These are phyloP conservation scores for human DNA, from an alignment of 2,113 vertebrate species.

Conservation along the genomic window DNA sequence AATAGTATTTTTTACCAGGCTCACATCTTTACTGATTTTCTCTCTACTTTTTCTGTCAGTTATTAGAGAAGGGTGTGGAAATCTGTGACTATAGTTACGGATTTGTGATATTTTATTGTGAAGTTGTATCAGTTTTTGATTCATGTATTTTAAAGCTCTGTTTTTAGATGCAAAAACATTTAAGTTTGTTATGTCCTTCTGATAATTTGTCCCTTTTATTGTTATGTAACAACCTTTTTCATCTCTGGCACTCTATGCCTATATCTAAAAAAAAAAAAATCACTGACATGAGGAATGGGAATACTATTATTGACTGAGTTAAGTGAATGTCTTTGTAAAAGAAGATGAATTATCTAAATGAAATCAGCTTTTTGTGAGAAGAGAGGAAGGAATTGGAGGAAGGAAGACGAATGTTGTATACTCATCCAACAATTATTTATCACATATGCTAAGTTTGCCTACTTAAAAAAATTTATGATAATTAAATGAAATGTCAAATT, in stretches of 20 bases:
- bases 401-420: background rate
- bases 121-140: background rate
- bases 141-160: background rate
- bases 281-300: background rate
- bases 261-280: background rate
- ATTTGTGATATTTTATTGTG: background rate
- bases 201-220: background rate
- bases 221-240: background rate
- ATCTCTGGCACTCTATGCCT: background rate
- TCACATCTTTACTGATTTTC: background rate
- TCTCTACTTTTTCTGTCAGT: background rate
- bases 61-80: background rate
- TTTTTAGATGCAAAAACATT: background rate
- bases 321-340: background rate
- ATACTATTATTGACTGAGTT: slow-evolving; percentile 15
- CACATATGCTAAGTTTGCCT: background rate
- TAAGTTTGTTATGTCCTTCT: background rate
- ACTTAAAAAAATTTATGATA: background rate
- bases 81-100: background rate
- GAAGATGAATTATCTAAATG: background rate
- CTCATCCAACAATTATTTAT: background rate
- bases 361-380: background rate
- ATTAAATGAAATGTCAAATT: background rate
- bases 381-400: background rate
- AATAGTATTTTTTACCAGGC: background rate